Conservation (phyloP, 2,113 vertebrate species). For the Pelecanoides urinatrix region DNA sequence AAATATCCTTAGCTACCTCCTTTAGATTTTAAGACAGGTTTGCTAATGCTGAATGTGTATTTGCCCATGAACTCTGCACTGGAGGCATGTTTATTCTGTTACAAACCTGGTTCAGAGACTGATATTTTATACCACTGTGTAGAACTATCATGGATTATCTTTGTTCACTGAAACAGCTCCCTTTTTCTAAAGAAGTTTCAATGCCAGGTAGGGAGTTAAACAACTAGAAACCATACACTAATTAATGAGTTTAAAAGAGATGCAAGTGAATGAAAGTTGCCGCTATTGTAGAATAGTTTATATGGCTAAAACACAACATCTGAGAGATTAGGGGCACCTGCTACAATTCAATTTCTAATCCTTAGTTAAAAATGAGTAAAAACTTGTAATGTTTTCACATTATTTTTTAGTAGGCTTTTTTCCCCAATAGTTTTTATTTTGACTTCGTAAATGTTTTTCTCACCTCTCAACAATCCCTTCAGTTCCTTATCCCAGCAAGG, state of each 20-base stretch:
- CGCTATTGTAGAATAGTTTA: not conserved
- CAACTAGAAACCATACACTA: not conserved
- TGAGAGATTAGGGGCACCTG: not conserved
- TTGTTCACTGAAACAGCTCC: not conserved
- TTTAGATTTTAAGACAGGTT: not conserved
- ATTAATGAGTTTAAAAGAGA: not conserved
- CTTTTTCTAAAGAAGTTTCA: not conserved
- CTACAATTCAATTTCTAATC: not conserved
- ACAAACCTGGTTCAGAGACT: not conserved
- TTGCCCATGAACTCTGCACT: not conserved
- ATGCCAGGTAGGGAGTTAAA: not conserved
- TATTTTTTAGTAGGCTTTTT: not conserved
- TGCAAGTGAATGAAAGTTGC: not conserved
- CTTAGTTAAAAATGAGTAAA: not conserved
- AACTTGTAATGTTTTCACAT: not conserved
- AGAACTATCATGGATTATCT: not conserved
- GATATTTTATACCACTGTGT: not conserved
- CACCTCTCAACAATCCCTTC: not conserved
- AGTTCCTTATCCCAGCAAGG: not conserved
- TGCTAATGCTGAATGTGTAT: not conserved
- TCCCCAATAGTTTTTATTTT: not conserved
- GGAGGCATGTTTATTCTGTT: not conserved
- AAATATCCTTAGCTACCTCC: not conserved
- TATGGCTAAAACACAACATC: not conserved
- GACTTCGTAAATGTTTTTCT: not conserved